Percentiles rank a stretch among this genome's conserved stretches.
Conservation (phyloP, 2,888 invertebrate species). For the Rhimphoctona megacephalus region DNA sequence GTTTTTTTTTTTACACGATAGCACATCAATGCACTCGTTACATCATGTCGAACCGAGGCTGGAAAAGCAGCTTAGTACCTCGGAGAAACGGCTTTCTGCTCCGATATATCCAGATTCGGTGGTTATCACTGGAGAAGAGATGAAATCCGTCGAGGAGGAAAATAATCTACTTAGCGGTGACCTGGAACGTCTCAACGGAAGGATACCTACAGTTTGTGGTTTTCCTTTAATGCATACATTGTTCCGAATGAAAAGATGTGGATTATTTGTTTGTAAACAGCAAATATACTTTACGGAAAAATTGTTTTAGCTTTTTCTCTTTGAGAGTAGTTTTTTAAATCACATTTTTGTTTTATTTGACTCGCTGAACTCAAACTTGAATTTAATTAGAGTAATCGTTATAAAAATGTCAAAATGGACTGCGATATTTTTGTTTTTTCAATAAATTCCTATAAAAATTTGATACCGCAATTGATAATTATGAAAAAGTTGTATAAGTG, state of each 20-base stretch:
- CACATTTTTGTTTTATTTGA: neutral
- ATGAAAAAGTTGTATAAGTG: neutral
- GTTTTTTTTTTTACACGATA: constrained; percentile 31
- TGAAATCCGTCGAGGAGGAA: constrained; percentile 80
- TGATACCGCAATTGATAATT: neutral
- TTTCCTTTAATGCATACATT: neutral
- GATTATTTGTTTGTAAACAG: neutral
- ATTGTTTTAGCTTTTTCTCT: neutral
- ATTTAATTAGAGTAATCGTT: too few species aligned
- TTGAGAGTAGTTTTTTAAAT: neutral
- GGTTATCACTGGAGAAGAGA: constrained; percentile 77
- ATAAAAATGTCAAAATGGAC: too few species aligned
- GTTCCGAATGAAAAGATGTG: neutral
- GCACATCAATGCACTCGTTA: constrained; percentile 80
- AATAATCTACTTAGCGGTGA: constrained; percentile 82
- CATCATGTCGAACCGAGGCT: constrained; percentile 77
- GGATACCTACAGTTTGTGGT: constrained; percentile 79
- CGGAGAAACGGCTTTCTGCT: constrained; percentile 81
- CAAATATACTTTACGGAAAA: too few species aligned
- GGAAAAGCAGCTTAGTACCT: constrained; percentile 77
- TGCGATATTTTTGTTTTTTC: neutral
- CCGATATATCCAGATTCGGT: constrained; percentile 81
- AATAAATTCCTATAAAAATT: neutral
- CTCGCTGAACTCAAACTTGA: too few species aligned
- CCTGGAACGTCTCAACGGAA: constrained; percentile 80